Base-by-base conservation (phyloP, 1,140 invertebrate genomes). In the Venturia canescens region DNA sequence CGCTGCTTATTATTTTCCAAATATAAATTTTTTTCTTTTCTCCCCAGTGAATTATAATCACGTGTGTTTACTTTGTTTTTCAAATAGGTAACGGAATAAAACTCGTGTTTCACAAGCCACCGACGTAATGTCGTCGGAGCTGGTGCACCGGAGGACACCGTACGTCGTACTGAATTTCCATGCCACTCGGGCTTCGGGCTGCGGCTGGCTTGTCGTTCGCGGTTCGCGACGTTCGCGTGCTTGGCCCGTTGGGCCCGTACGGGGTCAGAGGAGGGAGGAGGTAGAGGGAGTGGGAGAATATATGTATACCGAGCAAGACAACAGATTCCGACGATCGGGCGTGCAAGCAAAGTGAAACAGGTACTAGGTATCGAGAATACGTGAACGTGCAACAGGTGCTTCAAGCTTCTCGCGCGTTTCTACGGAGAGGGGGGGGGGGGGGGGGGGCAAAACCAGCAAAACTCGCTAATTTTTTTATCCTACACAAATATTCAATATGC, bases 371-470 rank as follows among this genome's bases (percentile, higher is more conserved):
- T 70, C 70, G 83, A 44, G 38, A 13, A 44, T 34, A 44, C 38
- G 83, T 83, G 89, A 87, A 89, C 83, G 84, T 82, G 89, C 89
- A 89, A 90, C 90, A 90, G 90, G 90, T 90, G 90, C 89, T 90
- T 90, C 88, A 85, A 83, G 76, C 66, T 48, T 78, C 60, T 66
- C 53, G 29, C 53, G 29, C 26, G 26, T 53, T 7, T 3, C 60
- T n/a, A 23, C 60, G 60, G n/a, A n/a, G n/a, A n/a, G n/a, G n/a
- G 3, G 60, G 23, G 60, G 60, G 26, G 3, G 60, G 23, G 60
- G 60, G 3, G 60, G 23, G 60, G 60, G 26, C 60, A 66, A 15
- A 9, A 57, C 4, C 53, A 23, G 27, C 21, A 66, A 23, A 66
- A 27, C 23, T 44, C 38, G 9, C 34, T 11, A 11, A 44, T 23